These are phyloP conservation scores for Pseudochirops cupreus DNA, from an alignment of 2,797 vertebrate species.

Conservation along the genomic window DNA sequence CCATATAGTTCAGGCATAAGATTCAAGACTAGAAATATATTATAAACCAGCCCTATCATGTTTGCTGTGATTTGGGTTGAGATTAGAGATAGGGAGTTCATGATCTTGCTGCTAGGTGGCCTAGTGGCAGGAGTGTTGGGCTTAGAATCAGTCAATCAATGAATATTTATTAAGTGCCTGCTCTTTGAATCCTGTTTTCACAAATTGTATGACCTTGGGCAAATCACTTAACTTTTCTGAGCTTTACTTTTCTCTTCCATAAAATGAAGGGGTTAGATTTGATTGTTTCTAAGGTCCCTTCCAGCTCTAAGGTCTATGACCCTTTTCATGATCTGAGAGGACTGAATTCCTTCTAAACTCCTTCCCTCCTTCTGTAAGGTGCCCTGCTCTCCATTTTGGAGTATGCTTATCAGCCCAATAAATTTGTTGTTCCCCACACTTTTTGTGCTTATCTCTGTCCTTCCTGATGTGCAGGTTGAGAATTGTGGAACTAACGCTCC, in stretches of 20 bases:
- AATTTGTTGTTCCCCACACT: not conserved
- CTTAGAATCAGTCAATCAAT: not conserved
- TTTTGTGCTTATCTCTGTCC: not conserved
- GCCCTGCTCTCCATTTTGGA: not conserved
- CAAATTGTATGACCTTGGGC: not conserved
- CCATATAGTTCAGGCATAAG: not conserved
- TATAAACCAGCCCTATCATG: not conserved
- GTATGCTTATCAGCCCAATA: not conserved
- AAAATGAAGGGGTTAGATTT: not conserved
- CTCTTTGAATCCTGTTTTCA: not conserved
- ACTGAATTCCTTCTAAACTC: not conserved
- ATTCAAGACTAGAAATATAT: not conserved
- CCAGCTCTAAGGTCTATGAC: not conserved
- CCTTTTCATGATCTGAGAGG: not conserved
- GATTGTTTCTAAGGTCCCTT: not conserved
- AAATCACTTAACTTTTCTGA: not conserved
- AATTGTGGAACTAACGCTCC: conserved; percentile 78
- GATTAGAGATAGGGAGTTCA: not conserved
- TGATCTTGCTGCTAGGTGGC: not conserved
- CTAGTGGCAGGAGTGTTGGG: not conserved
- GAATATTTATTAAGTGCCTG: not conserved
- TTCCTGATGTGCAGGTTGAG: conserved; percentile 66
- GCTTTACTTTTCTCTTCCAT: not conserved
- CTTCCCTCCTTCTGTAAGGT: not conserved
- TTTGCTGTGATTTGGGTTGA: not conserved